Base-by-base conservation (phyloP, 2,797 vertebrate species). In the Decapterus maruadsi region DNA sequence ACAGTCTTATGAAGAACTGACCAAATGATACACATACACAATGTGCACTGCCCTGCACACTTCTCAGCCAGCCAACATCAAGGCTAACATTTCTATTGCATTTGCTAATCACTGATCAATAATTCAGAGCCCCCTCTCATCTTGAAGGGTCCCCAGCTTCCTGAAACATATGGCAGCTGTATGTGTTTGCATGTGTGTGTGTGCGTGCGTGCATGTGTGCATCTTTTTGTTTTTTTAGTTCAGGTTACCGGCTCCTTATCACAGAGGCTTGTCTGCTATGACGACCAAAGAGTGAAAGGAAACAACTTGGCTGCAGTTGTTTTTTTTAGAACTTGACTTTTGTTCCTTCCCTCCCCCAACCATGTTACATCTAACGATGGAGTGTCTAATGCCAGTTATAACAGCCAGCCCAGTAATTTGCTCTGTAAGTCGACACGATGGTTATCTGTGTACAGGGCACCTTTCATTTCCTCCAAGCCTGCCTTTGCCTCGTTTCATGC, bases 81-180 rank as follows among this genome's bases (percentile, higher is more conserved):
- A 96, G 97, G 96, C 94, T 97, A 97, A 96, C 96, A 97, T 98
- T 98, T 98, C 96, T 95, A 96, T 97, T 96, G 96, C 97, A 98
- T 98, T 98, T 98, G 96, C 94, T 98, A 97, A 99, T 98, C 97
- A 96, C 93, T 97, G 96, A 98, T 99, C 97, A 99, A 99, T 99
- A 98, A 99, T 99, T 98, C 96, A 99, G 91, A 94, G 75, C 87
- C 83, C 76, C 90, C 94, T 95, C 89, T 94, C 95, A 95, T 96
- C 96, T 96, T 96, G 95, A 96, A 97, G 96, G 95, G 96, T 95
- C 94, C 94, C 94, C 87, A 90, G 93, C 92, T 96, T 97, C 95
- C 96, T 95, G 93, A 92, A 96, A 95, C 97, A 98, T 97, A 97
- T 97, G 97, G 97, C 92, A 92, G 81, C 76, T 90, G 87, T 73